Percentiles rank a stretch among this genome's conserved stretches.
Evolutionary conservation across 2,113 vertebrate genomes (phyloP).

Genomic region (Zapus hudsonius): DNA sequence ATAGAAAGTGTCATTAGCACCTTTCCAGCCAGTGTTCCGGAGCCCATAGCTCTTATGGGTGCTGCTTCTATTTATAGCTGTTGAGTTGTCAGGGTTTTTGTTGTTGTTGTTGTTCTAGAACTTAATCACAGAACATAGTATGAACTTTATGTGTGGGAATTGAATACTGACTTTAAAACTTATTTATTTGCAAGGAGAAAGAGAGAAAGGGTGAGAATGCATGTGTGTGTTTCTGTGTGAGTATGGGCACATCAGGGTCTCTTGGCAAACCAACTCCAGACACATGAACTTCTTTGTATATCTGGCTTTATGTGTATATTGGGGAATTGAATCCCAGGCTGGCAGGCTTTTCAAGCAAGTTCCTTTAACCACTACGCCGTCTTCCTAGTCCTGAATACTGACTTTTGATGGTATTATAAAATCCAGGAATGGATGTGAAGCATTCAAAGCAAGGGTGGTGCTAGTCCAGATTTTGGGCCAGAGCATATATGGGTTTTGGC

Average conservation of each 20-base stretch:
- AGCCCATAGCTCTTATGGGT: background rate
- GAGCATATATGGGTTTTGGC: background rate
- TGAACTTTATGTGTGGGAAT: slow-evolving; percentile 34
- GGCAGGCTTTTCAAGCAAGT: no score
- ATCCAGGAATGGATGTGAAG: background rate
- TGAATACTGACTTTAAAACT: slow-evolving; percentile 20
- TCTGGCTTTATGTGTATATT: no score
- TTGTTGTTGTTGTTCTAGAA: background rate
- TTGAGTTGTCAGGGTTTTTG: background rate
- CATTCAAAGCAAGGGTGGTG: background rate
- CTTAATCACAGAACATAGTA: slow-evolving; percentile 15
- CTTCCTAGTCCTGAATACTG: background rate
- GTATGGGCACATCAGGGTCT: no score
- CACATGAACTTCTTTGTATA: no score
- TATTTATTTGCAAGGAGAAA: no score
- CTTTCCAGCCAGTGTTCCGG: background rate
- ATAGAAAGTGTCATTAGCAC: background rate
- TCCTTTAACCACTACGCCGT: no score
- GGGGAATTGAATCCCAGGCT: no score
- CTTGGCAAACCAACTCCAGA: no score
- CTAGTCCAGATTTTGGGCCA: background rate
- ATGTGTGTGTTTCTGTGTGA: no score
- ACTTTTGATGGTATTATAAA: slow-evolving; percentile 7
- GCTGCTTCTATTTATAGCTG: background rate
- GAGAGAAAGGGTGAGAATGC: no score